A percentile compares a stretch with the other conserved stretches of the same genome.
Conservation (phyloP, 2,797 vertebrate species). For the Galaxias olidus region DNA sequence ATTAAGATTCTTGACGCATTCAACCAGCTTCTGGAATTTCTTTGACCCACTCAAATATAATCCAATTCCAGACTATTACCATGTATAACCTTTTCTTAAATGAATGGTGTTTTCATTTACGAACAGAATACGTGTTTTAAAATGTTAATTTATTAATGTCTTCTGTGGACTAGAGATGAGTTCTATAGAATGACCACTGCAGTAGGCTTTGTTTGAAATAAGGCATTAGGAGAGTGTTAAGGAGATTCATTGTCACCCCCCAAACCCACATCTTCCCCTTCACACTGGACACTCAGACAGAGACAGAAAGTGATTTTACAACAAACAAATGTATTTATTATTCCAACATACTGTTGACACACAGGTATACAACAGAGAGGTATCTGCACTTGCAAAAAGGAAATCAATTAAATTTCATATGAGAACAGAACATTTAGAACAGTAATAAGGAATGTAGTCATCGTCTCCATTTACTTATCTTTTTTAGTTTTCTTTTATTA, state of each 20-base stretch:
- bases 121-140: too few species aligned
- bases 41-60: background rate
- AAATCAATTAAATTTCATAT: conserved; percentile 68
- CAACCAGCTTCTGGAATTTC: conserved; percentile 2
- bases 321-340: conserved; percentile 78
- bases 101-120: too few species aligned
- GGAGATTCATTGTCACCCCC: too few species aligned
- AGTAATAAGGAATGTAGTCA: conserved; percentile 77
- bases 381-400: conserved; percentile 72
- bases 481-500: conserved; percentile 43
- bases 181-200: too few species aligned
- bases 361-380: conserved; percentile 70
- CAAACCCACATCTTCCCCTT: background rate
- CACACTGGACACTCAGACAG: conserved; percentile 20
- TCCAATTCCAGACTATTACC: conserved; percentile 5
- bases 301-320: conserved; percentile 38
- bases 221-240: too few species aligned
- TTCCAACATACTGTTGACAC: conserved; percentile 76
- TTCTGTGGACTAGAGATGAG: too few species aligned
- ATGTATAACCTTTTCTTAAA: background rate
- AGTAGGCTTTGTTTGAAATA: too few species aligned
- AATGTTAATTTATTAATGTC: too few species aligned
- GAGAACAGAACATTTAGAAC: conserved; percentile 70
- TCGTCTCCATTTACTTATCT: conserved; percentile 50
- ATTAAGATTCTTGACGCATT: conserved; percentile 42